Percentiles rank a stretch among this genome's conserved stretches.
phyloP scores from a whole-genome alignment of 2,113 vertebrate species.

The Scalopus aquaticus region DNA sequence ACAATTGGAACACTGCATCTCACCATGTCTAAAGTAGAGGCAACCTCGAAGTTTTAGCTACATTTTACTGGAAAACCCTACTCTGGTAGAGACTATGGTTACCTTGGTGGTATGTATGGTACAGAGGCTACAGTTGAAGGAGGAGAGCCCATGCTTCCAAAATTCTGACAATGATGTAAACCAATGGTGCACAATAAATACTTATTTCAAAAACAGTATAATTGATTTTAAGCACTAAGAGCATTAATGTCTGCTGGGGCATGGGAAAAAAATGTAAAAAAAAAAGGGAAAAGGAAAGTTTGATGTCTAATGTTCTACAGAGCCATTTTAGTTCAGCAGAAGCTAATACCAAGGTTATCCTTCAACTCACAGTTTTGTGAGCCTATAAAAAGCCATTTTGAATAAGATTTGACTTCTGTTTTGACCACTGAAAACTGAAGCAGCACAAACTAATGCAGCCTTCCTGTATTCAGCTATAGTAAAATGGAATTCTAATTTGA shows the following conservation, averaged over 20 bases:
- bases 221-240: background rate
- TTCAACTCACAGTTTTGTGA: background rate
- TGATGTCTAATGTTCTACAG: background rate
- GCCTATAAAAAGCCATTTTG: background rate
- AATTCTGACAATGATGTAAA: no score
- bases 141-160: no score
- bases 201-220: no score
- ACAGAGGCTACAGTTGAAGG: no score
- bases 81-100: no score
- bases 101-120: no score
- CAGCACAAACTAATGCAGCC: background rate
- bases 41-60: background rate
- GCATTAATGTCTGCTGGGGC: background rate
- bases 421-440: background rate
- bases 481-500: background rate
- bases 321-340: background rate
- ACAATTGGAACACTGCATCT: background rate
- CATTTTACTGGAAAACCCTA: background rate
- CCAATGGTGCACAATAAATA: no score
- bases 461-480: background rate
- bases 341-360: background rate
- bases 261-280: background rate
- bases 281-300: background rate
- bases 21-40: background rate
- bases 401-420: background rate